phyloP scores from a whole-genome alignment of 2,113 vertebrate genomes.

The Oxyura jamaicensis region DNA sequence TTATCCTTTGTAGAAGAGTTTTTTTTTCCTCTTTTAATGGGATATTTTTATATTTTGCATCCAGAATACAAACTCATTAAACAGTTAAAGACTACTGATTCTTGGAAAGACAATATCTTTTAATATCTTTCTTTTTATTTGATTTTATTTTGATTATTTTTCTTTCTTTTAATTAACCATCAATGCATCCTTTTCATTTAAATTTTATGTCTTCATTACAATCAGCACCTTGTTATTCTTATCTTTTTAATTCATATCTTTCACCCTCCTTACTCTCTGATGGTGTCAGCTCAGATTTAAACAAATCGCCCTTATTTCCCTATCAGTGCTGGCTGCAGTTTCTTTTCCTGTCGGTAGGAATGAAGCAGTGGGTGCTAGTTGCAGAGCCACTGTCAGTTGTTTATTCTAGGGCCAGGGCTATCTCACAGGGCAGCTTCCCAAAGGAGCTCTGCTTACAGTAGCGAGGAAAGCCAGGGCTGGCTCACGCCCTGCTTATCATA shows the following conservation, averaged over 20 bases:
- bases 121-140: background rate
- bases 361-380: slow-evolving; percentile 7
- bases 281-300: background rate
- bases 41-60: background rate
- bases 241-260: background rate
- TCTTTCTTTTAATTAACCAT: background rate
- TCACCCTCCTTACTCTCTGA: background rate
- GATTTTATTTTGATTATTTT: background rate
- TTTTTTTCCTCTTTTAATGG: background rate
- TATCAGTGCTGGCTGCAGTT: rapidly evolving
- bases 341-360: background rate
- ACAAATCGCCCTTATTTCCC: background rate
- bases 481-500: background rate
- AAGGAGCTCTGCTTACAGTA: background rate
- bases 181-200: background rate
- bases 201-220: background rate
- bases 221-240: rapidly evolving
- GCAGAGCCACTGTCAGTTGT: background rate
- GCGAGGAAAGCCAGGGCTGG: background rate
- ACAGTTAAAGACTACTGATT: background rate
- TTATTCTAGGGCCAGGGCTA: background rate
- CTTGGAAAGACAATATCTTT: background rate
- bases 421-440: background rate
- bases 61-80: background rate
- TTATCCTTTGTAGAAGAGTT: background rate